Base-by-base conservation (phyloP, 2,888 invertebrate genomes). In the Sicus ferrugineus region DNA sequence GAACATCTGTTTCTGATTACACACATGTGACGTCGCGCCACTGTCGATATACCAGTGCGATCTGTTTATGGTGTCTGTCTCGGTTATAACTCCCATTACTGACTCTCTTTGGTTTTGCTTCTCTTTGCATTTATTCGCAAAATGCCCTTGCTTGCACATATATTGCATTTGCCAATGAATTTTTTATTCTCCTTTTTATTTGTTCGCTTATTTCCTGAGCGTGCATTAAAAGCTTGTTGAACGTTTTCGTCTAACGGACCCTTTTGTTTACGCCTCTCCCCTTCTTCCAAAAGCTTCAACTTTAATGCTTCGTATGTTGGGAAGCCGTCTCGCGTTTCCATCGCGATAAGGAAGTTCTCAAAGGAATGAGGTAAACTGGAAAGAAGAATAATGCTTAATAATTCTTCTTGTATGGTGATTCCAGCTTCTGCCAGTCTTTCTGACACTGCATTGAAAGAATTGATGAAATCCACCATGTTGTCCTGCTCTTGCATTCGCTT, bases 21-120 rank as follows among this genome's bases (percentile, higher is more conserved):
- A 71, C 71, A 70, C 67, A 38, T 73, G 70, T 31, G 68, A 72
- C 0, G 70, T 70, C 54, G 73, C 69, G 30, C 70, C 71, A 62
- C 71, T 72, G 64, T 69, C 72, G 30, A 73, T 63, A 64, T 70
- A 74, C 72, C 70, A 73, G 9, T 48, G 28, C 11, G 30, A 46
- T 21, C 31, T 30, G 26, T 69, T 65, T 54, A 68, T 54, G 23
- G 59, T 59, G 34, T 66, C 72, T 50, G 68, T 58, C 46, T 30
- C 56, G 21, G 73, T 68, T 28, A 70, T 5, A 54, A 72, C 64
- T 30, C 65, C 52, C 67, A 70, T 68, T 42, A 66, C 70, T 42
- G 70, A 54, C 28, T 72, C 63, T 21, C 70, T 30, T 14, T 68
- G 38, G 9, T 61, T 68, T 68, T 46, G 61, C 30, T 68, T 68